Conservation (phyloP, 2,113 vertebrate species). For the Myiagra hebetior region DNA sequence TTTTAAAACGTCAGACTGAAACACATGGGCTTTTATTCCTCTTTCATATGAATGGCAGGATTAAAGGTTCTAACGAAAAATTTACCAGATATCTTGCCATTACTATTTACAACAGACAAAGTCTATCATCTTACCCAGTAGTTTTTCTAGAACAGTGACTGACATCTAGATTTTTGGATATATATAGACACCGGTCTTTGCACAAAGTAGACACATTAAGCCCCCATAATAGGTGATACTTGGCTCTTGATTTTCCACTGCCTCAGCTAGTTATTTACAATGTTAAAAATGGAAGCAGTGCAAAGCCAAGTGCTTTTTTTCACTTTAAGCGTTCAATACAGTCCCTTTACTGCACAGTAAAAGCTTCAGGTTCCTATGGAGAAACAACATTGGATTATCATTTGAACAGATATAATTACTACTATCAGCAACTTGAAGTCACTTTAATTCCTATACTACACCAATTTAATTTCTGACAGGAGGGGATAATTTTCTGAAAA, state of each 20-base stretch:
- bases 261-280: not conserved
- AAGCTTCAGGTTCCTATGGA: not conserved
- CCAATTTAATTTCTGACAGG: constrained; percentile 1
- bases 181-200: not conserved
- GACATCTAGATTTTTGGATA: not conserved
- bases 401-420: constrained; percentile 36
- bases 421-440: constrained; percentile 3
- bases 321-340: not conserved
- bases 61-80: not conserved
- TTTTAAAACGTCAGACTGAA: not conserved
- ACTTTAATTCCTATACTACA: not conserved
- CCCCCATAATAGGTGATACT: not conserved
- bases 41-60: not conserved
- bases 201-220: not conserved
- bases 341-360: not conserved
- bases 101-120: not conserved
- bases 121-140: not conserved
- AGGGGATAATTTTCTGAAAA: not conserved
- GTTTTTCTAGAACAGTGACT: not conserved
- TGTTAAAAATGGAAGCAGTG: not conserved
- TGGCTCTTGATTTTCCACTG: not conserved
- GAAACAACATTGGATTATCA: constrained; percentile 1
- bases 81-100: not conserved
- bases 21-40: not conserved
- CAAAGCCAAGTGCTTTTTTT: not conserved